A percentile compares a stretch with the other conserved stretches of the same genome.
phyloP scores from a whole-genome alignment of 1,140 invertebrate species.

The fruit fly (Drosophila melanogaster) region Release_6_plus_ISO1_MT NT_037436.4:13218001-13218500 shows the following conservation, averaged over 20 bases:
- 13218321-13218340: slow-evolving; percentile 72
- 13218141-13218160: no score
- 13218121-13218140: no score
- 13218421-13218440: slow-evolving; percentile 74
- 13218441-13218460: slow-evolving; percentile 71
- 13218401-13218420: slow-evolving; percentile 77
- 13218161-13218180: no score
- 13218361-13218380: not conserved
- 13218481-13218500: slow-evolving; percentile 31
- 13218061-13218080: not conserved
- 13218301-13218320: slow-evolving; percentile 60
- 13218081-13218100: not conserved
- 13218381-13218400: slow-evolving; percentile 35
- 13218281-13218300: slow-evolving; percentile 16
- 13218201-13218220: not conserved
- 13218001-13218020: slow-evolving; percentile 76
- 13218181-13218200: no score
- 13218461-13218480: slow-evolving; percentile 59
- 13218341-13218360: slow-evolving; percentile 19
- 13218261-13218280: slow-evolving; percentile 17
- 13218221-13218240: not conserved
- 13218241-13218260: not conserved
- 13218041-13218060: slow-evolving; percentile 52
- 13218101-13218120: no score
- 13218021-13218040: slow-evolving; percentile 69